A percentile compares a stretch with the other conserved stretches of the same genome.
Evolutionary conservation across 2,113 vertebrate genomes (phyloP).

Genomic region (Aleadryas rufinucha): DNA sequence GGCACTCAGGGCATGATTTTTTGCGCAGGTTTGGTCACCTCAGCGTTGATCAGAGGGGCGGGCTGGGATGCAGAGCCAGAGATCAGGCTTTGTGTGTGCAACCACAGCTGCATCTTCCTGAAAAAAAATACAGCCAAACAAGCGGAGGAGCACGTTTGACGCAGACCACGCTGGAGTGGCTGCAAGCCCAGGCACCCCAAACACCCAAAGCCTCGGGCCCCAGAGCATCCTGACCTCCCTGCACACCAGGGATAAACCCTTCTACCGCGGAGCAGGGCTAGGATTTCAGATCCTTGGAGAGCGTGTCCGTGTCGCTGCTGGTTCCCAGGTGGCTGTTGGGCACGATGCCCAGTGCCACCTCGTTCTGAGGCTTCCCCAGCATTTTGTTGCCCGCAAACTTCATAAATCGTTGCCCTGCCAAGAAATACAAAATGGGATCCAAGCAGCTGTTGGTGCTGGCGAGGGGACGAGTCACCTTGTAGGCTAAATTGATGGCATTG

Average conservation of each 20-base stretch:
- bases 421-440: conserved; percentile 93
- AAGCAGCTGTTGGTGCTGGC: conserved; percentile 94
- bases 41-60: fast-evolving
- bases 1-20: background rate
- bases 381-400: conserved; percentile 51
- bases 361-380: background rate
- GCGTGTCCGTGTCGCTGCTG: background rate
- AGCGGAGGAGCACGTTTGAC: fast-evolving
- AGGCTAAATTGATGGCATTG: conserved; percentile 86
- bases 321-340: background rate
- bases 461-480: conserved; percentile 90
- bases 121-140: background rate
- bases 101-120: background rate
- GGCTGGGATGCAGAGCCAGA: background rate
- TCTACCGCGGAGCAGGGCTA: background rate
- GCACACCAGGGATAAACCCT: background rate
- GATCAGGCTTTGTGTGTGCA: background rate
- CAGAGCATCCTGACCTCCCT: background rate
- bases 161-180: background rate
- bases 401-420: conserved; percentile 85
- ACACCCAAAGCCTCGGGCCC: background rate
- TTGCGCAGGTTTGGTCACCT: background rate
- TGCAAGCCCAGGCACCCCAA: background rate
- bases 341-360: background rate
- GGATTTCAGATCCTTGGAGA: conserved; percentile 31